Percentiles rank a stretch among this genome's conserved stretches.
Evolutionary conservation across 2,888 invertebrate species (phyloP).

Genomic region (Sphecodes monilicornis): DNA sequence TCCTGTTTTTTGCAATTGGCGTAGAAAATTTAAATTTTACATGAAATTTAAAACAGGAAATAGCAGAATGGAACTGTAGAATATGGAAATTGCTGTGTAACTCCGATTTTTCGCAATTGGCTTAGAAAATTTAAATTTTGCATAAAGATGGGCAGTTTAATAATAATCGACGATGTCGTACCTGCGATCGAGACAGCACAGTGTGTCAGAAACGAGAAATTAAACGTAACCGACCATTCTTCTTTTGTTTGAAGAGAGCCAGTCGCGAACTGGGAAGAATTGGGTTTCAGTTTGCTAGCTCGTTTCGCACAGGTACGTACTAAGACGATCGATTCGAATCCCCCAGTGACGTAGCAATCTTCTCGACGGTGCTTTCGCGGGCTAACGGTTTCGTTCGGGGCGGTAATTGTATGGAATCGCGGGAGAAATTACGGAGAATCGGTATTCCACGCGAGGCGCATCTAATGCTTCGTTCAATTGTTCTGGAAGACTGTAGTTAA

Average conservation of each 20-base stretch:
- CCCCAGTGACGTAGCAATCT: slow-evolving; percentile 42
- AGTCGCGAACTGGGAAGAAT: not conserved
- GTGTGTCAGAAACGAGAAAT: not conserved
- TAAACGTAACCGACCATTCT: not conserved
- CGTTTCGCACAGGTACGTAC: slow-evolving; percentile 1
- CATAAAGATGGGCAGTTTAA: not conserved
- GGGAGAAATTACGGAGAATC: slow-evolving; percentile 45
- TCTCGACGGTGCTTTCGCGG: slow-evolving; percentile 29
- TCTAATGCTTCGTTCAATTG: not conserved
- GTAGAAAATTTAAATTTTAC: no score
- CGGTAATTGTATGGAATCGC: slow-evolving; percentile 56
- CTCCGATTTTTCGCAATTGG: no score
- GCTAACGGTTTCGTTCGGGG: slow-evolving; percentile 19
- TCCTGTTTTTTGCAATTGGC: no score
- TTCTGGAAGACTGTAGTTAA: not conserved
- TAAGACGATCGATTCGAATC: slow-evolving; percentile 58
- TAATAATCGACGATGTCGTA: not conserved
- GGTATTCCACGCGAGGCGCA: slow-evolving; percentile 8
- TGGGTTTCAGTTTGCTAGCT: slow-evolving; percentile 11
- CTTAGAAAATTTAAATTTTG: no score
- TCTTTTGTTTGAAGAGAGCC: not conserved
- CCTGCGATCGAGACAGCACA: not conserved
- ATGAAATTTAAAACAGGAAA: no score
- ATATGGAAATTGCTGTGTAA: no score
- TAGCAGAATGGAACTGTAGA: no score